phyloP scores from a whole-genome alignment of 2,888 invertebrate genomes.

The Aleiodes leptofemur region DNA sequence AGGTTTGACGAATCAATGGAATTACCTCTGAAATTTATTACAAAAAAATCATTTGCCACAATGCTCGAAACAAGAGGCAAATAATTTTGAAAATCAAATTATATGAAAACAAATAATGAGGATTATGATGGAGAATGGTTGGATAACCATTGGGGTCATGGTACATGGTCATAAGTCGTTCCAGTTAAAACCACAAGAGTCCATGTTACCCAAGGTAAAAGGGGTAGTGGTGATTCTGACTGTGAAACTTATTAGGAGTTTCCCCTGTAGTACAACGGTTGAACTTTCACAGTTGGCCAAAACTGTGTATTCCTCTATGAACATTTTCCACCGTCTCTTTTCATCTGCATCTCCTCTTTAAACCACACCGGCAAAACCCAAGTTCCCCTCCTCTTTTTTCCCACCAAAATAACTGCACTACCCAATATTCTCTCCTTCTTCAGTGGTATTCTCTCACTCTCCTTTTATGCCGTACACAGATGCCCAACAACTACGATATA shows the following conservation, averaged over 20 bases:
- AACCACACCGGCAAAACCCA: constrained; percentile 1
- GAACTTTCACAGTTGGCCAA: constrained; percentile 1
- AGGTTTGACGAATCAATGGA: too few relatives aligned
- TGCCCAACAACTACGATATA: constrained; percentile 1
- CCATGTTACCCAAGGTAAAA: constrained; percentile 1
- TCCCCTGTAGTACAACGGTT: background rate
- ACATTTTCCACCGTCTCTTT: constrained; percentile 12
- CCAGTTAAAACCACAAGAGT: constrained; percentile 28
- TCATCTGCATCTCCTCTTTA: constrained; percentile 3
- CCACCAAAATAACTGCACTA: constrained; percentile 8
- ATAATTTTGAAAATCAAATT: background rate
- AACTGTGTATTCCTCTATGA: constrained; percentile 8
- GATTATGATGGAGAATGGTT: background rate
- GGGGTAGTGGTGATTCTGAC: background rate
- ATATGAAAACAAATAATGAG: constrained; percentile 7
- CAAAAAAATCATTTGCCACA: too few relatives aligned
- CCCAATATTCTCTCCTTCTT: background rate
- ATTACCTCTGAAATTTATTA: too few relatives aligned
- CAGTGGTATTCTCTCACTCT: background rate
- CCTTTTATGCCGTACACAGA: background rate
- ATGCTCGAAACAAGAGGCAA: too few relatives aligned
- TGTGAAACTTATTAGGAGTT: constrained; percentile 30
- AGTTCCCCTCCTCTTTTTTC: background rate
- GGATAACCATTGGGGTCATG: background rate
- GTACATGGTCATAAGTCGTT: constrained; percentile 21